Conservation (phyloP, 1,140 invertebrate species). For the Pseudoatta argentina region DNA sequence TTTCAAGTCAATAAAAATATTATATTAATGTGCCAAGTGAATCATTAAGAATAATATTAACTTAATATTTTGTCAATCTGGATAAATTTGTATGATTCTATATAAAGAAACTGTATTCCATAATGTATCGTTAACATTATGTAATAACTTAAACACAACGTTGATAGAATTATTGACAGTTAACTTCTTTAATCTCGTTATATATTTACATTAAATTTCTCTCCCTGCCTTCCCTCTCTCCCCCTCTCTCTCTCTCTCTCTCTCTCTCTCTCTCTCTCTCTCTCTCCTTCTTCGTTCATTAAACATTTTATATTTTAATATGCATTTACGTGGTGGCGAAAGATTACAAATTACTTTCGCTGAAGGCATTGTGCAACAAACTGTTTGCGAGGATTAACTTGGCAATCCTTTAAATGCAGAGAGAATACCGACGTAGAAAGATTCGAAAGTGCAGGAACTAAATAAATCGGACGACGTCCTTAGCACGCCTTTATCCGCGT, state of each 20-base stretch:
- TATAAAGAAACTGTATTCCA: background rate
- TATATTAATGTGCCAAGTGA: background rate
- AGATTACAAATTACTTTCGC: conserved; percentile 48
- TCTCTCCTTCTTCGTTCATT: conserved; percentile 8
- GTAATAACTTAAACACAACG: background rate
- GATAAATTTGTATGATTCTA: background rate
- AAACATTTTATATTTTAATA: conserved; percentile 49
- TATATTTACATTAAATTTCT: background rate
- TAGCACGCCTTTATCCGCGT: conserved; percentile 68
- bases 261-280: conserved; percentile 10
- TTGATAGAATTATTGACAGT: conserved; percentile 3
- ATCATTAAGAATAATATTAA: background rate
- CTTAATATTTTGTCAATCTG: background rate
- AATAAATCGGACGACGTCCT: conserved; percentile 71
- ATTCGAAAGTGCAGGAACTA: conserved; percentile 54
- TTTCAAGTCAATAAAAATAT: background rate
- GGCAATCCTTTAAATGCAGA: conserved; percentile 72
- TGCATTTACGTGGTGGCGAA: conserved; percentile 31
- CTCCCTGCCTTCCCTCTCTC: background rate
- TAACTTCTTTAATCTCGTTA: conserved; percentile 21
- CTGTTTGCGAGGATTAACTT: conserved; percentile 62
- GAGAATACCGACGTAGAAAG: conserved; percentile 57
- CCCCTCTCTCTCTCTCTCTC: conserved; percentile 23
- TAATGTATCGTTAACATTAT: background rate
- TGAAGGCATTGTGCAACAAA: conserved; percentile 28